A percentile compares a stretch with the other conserved stretches of the same genome.
phyloP scores from a whole-genome alignment of 1,140 invertebrate species.

The Drosophila sucinea region DNA sequence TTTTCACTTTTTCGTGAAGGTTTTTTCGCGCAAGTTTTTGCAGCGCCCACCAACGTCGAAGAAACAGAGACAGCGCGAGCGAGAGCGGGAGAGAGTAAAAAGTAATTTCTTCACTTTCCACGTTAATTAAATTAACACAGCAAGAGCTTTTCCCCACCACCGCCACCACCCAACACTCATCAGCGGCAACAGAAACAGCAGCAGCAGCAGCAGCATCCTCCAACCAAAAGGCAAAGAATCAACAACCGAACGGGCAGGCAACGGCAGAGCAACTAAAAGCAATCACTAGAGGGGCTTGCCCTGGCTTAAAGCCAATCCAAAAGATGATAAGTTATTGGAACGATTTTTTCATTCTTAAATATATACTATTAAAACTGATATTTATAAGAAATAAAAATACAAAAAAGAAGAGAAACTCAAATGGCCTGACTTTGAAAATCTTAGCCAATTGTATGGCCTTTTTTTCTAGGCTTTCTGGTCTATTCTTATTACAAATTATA shows the following conservation, averaged over 20 bases:
- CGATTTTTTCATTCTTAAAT: not conserved
- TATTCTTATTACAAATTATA: too few species aligned
- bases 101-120: conserved; percentile 67
- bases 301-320: not conserved
- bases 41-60: conserved; percentile 6
- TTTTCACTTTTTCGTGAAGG: conserved; percentile 46
- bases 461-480: too few species aligned
- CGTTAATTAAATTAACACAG: conserved; percentile 76
- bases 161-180: not conserved
- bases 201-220: conserved; percentile 12
- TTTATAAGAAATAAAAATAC: not conserved
- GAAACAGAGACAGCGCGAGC: not conserved
- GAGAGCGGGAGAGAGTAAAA: conserved; percentile 24
- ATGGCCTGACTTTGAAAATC: too few species aligned
- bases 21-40: conserved; percentile 16
- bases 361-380: not conserved
- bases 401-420: too few species aligned
- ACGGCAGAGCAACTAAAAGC: conserved; percentile 27
- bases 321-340: conserved; percentile 5
- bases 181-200: conserved; percentile 19
- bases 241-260: conserved; percentile 13
- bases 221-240: conserved; percentile 10
- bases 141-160: conserved; percentile 31
- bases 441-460: too few species aligned
- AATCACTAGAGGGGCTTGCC: conserved; percentile 3